A percentile compares a stretch with the other conserved stretches of the same genome.
Conservation (phyloP, 2,888 invertebrate species). For the Busseola fusca region DNA sequence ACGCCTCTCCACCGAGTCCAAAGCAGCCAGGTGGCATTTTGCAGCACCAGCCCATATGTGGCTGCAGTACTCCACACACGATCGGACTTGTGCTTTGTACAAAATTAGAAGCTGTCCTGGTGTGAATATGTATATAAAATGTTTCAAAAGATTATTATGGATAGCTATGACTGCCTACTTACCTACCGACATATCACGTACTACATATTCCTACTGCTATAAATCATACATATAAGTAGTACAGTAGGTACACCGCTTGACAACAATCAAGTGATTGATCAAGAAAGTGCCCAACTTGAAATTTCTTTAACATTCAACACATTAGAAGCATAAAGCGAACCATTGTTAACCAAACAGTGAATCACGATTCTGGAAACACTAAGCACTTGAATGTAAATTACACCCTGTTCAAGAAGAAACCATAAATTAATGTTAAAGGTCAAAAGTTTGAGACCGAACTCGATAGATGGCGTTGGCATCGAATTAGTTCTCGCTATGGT, state of each 20-base stretch:
- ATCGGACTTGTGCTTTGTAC: too few species aligned
- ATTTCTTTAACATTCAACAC: not conserved
- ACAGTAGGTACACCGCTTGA: not conserved
- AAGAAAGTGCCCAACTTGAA: not conserved
- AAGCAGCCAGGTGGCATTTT: too few species aligned
- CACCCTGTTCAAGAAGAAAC: too few species aligned
- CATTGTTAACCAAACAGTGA: not conserved
- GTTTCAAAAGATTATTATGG: not conserved
- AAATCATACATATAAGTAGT: not conserved
- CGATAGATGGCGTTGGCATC: too few species aligned
- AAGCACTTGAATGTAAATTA: not conserved
- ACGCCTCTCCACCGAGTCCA: too few species aligned
- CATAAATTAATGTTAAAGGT: too few species aligned
- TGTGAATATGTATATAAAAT: too few species aligned
- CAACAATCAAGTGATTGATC: not conserved
- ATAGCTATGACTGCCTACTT: not conserved
- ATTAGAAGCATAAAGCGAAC: not conserved
- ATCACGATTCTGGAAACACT: not conserved
- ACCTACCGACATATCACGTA: not conserved
- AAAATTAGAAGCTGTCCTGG: too few species aligned
- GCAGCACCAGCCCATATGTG: too few species aligned
- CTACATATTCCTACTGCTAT: not conserved
- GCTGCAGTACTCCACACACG: too few species aligned
- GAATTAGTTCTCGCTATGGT: too few species aligned
- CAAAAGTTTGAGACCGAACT: too few species aligned